Base-by-base conservation (phyloP, 2,113 vertebrate species). In the Hemichromis elongatus region DNA sequence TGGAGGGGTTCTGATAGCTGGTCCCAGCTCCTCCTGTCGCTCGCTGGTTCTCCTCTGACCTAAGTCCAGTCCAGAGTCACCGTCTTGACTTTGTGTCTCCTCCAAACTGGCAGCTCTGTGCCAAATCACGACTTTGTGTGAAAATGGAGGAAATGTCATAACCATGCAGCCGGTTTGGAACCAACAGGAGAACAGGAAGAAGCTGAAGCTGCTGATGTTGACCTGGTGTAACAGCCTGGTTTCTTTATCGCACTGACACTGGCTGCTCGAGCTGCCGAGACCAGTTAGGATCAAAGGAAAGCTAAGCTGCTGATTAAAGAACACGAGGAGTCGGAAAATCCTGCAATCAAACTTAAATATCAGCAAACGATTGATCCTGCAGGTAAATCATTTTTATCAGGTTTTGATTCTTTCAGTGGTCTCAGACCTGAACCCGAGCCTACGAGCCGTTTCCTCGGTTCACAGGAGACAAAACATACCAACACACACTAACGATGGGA, bases 221-320 rank as follows among this genome's bases (percentile, higher is more conserved):
- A 70, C 37, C 66, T 70, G 13, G 9, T 45, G 45, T 26, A 70
- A 26, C 12, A 70, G 40, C 12, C 63, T 70, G 13, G 21, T 68
- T 0, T 40, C 19, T 21, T 37, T 21, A 3, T 40, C 37, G 26
- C 21, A 0, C 13, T 26, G 37, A 16, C 12, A 24, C n/a, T 40
- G 0, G 37, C 37, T 24, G 63, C 35, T 24, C n/a, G n/a, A 68
- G 63, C n/a, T 0, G 47, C 47, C 19, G 47, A 50, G 61, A 19
- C 3, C 0, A 13, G 33, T 21, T n/a, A 7, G 61, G 6, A 37
- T n/a, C 59, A 13, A 26, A 56, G 14, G 3, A 56, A 56, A 52
- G 7, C 7, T 52, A 7, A 50, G 7, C 47, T 50, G 12, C 11
- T 16, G 63, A 5, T 2, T 70, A 6, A 16, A 45, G 37, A 16